phyloP scores from a whole-genome alignment of 2,888 invertebrate species.

The Tricholauxania praeusta region DNA sequence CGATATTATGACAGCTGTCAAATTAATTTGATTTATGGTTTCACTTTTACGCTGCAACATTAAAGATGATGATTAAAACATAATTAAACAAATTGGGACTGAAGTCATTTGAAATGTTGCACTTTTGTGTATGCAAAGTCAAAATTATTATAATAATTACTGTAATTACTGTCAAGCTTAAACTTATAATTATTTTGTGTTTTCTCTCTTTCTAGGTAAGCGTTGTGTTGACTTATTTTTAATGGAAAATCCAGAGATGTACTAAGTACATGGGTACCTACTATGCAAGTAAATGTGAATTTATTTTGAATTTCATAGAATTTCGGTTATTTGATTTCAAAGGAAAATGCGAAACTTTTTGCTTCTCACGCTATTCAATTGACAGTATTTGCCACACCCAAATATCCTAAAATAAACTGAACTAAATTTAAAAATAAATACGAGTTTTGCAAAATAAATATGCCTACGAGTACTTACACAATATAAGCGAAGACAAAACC shows the following conservation, averaged over 20 bases:
- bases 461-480: conserved; percentile 1
- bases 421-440: conserved; percentile 13
- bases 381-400: conserved; percentile 11
- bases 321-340: too few species aligned
- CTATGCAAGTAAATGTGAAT: too few species aligned
- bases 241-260: too few species aligned
- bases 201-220: too few species aligned
- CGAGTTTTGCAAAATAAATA: conserved; percentile 13
- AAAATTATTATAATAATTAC: too few species aligned
- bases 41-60: conserved; percentile 1
- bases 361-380: neutral
- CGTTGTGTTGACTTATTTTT: too few species aligned
- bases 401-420: conserved; percentile 4
- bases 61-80: conserved; percentile 2
- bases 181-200: too few species aligned
- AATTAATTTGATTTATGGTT: conserved; percentile 28
- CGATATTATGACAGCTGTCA: conserved; percentile 37
- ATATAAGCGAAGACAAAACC: neutral
- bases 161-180: too few species aligned
- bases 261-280: too few species aligned
- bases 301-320: too few species aligned
- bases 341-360: neutral
- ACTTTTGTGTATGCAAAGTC: too few species aligned
- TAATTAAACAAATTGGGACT: neutral
- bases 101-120: neutral